phyloP scores from a whole-genome alignment of 1,140 invertebrate species.

The Anadara kagoshimensis region DNA sequence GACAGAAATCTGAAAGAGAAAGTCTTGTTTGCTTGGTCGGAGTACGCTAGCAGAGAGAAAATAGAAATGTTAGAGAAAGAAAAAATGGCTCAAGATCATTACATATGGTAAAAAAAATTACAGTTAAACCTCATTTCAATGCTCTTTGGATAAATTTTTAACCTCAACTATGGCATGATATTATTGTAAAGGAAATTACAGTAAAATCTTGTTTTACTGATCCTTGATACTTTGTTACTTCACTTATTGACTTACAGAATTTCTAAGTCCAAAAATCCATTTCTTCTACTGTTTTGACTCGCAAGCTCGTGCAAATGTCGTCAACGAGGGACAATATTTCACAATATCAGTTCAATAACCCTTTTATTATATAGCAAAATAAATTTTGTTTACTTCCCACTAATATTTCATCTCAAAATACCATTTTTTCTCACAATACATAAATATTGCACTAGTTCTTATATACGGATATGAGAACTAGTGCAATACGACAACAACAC shows the following conservation, averaged over 20 bases:
- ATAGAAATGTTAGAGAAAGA: constrained; percentile 47
- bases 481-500: no score
- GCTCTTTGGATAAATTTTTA: not conserved
- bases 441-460: no score
- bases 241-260: not conserved
- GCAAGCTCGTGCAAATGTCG: no score
- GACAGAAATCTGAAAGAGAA: constrained; percentile 44
- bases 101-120: constrained; percentile 40
- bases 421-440: no score
- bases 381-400: no score
- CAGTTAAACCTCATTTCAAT: not conserved
- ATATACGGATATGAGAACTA: no score
- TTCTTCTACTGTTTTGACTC: not conserved
- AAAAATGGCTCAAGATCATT: constrained; percentile 53
- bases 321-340: no score
- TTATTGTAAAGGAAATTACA: not conserved
- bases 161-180: not conserved
- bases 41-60: constrained; percentile 52
- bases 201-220: not conserved
- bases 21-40: constrained; percentile 56
- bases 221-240: not conserved
- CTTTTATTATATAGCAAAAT: no score
- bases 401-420: no score
- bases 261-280: not conserved
- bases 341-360: no score